Evolutionary conservation across 2,113 vertebrate species (phyloP), one percentile per base, ranked within the genome.

Genomic region (Aldabrachelys gigantea): DNA sequence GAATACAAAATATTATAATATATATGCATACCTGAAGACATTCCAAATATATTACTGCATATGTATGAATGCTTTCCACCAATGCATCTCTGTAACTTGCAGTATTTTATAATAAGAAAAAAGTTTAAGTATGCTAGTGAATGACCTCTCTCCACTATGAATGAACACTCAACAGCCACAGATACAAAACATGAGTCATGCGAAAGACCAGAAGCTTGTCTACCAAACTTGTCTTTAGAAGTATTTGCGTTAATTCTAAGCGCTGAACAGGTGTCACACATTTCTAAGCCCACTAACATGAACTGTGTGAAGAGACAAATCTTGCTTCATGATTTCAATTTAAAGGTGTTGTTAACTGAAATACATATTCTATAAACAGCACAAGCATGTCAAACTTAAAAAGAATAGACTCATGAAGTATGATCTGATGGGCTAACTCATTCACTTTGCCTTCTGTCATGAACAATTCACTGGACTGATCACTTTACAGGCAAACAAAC

Each of bases 91-190:
- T 93, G 22, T 41, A 84, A 65, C 56, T 86, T 83, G 86, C 91
- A 92, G 96, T 92, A 96, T 89, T 91, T 44, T 41, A 52, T 80
- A 92, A 62, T 0, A 0, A 84, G 6, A 82, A 89, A 85, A 69
- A 90, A 19, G 7, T 62, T 89, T 1, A 84, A 57, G 76, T 2
- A 3, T 84, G 91, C 87, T 16, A 93, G 94, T 82, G 93, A 75
- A 17, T 85, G 87, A 90, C 88, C 91, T 85, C 84, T 50, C 91
- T 90, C 56, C 94, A 96, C 38, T 9, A 97, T 16, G 54, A 85
- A 41, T 81, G 88, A 53, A 84, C 87, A 88, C 69, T 89, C 72
- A 92, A 86, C 62, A 82, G 69, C 91, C 82, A 88, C 82, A 93
- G 72, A 93, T 72, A n/a, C 1, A 76, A 82, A 72, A 83, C 82